Evolutionary conservation across 2,113 vertebrate species (phyloP).

Genomic region (Hippocampus mohnikei): DNA sequence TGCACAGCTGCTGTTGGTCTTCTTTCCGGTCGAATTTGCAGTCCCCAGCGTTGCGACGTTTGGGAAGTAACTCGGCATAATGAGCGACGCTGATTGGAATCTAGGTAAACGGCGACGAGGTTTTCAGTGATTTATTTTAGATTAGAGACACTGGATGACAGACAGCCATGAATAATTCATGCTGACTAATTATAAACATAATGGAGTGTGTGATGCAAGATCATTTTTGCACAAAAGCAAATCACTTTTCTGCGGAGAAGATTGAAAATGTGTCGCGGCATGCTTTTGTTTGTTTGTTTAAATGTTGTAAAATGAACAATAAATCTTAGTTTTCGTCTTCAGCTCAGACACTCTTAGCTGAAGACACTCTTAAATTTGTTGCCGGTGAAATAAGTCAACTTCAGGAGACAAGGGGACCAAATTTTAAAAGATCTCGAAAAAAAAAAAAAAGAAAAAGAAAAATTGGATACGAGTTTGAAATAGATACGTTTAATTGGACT

Average conservation of each 20-base stretch:
- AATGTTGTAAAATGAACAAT: neutral
- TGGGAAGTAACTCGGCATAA: slow-evolving; percentile 53
- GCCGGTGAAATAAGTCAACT: neutral
- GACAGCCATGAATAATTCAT: slow-evolving; percentile 57
- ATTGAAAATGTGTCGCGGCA: neutral
- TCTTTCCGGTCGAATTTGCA: neutral
- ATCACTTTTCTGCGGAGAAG: slow-evolving; percentile 7
- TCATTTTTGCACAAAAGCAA: slow-evolving; percentile 21
- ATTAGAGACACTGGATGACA: slow-evolving; percentile 51
- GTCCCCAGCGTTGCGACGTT: slow-evolving; percentile 46
- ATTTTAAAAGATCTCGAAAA: neutral
- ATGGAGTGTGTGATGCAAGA: slow-evolving; percentile 29
- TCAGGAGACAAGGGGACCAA: neutral
- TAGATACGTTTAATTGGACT: neutral
- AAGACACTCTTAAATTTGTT: neutral
- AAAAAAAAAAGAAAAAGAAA: neutral
- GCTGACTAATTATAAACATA: slow-evolving; percentile 50
- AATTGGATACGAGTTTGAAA: neutral
- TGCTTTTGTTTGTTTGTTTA: neutral
- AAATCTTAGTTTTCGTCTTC: neutral
- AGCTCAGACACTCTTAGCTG: too few relatives aligned
- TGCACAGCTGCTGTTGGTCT: slow-evolving; percentile 8
- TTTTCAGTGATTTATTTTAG: slow-evolving; percentile 47
- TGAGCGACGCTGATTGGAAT: slow-evolving; percentile 60
- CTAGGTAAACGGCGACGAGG: slow-evolving; percentile 59